Conservation (phyloP, 1,140 invertebrate genomes). For the Parasteatoda tepidariorum region DNA sequence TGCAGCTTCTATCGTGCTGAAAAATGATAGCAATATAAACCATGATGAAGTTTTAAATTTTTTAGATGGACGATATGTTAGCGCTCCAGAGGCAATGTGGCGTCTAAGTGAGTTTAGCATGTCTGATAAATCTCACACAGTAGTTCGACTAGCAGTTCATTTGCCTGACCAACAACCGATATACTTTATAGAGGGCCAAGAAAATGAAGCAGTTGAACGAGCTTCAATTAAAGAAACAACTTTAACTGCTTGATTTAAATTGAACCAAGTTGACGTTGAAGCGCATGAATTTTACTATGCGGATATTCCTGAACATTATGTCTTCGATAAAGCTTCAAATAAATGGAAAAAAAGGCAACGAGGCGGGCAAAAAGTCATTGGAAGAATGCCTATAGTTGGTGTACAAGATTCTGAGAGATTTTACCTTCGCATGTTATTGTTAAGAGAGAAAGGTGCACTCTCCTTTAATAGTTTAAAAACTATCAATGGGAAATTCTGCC, state of each 20-base stretch:
- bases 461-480: slow-evolving; percentile 28
- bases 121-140: slow-evolving; percentile 68
- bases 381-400: slow-evolving; percentile 61
- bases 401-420: slow-evolving; percentile 61
- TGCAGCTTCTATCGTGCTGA: slow-evolving; percentile 49
- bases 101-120: slow-evolving; percentile 63
- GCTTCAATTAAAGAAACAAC: slow-evolving; percentile 8
- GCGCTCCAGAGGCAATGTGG: slow-evolving; percentile 63
- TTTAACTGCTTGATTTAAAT: slow-evolving; percentile 49
- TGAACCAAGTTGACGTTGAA: slow-evolving; percentile 56
- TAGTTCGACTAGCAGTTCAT: slow-evolving; percentile 70
- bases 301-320: slow-evolving; percentile 63
- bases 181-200: slow-evolving; percentile 58
- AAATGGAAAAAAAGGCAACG: not conserved
- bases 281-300: slow-evolving; percentile 58
- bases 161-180: slow-evolving; percentile 69
- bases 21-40: not conserved
- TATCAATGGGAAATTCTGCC: not conserved
- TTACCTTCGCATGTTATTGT: slow-evolving; percentile 62
- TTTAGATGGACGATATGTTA: slow-evolving; percentile 61
- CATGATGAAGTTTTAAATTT: slow-evolving; percentile 62
- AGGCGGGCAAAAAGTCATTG: slow-evolving; percentile 38
- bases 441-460: slow-evolving; percentile 58
- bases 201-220: slow-evolving; percentile 19
- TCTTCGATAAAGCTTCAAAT: not conserved